phyloP scores from a whole-genome alignment of 2,888 invertebrate genomes.

The Drosophila mimica region DNA sequence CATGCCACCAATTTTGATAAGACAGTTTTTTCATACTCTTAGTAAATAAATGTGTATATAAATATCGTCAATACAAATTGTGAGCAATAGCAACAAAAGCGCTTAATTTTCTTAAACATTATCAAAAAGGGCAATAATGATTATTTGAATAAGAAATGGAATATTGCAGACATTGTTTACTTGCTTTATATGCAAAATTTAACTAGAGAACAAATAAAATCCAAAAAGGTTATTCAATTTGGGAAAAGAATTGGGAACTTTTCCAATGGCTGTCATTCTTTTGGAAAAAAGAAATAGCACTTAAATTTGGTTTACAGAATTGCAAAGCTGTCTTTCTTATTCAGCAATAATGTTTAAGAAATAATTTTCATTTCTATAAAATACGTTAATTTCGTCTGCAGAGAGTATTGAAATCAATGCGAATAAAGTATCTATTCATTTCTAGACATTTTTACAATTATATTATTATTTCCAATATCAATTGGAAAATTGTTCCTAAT shows the following conservation, averaged over 20 bases:
- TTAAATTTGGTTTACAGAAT: background rate
- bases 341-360: background rate
- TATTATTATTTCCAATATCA: background rate
- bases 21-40: constrained; percentile 29
- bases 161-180: no score
- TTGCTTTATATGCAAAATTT: background rate
- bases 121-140: background rate
- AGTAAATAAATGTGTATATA: background rate
- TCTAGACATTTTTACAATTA: background rate
- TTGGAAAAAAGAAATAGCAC: background rate
- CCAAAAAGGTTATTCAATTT: background rate
- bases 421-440: no score
- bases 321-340: background rate
- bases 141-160: background rate
- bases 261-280: background rate
- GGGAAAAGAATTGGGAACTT: background rate
- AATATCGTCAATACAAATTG: constrained; percentile 16
- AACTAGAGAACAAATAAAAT: background rate
- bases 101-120: background rate
- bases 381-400: background rate
- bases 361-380: background rate
- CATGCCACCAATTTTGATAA: constrained; percentile 58
- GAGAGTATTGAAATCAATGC: no score
- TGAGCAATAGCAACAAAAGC: background rate
- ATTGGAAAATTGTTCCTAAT: accelerated